These are phyloP conservation scores for Bombylius discolor DNA, from an alignment of 2,888 invertebrate species.

Conservation along the genomic window DNA sequence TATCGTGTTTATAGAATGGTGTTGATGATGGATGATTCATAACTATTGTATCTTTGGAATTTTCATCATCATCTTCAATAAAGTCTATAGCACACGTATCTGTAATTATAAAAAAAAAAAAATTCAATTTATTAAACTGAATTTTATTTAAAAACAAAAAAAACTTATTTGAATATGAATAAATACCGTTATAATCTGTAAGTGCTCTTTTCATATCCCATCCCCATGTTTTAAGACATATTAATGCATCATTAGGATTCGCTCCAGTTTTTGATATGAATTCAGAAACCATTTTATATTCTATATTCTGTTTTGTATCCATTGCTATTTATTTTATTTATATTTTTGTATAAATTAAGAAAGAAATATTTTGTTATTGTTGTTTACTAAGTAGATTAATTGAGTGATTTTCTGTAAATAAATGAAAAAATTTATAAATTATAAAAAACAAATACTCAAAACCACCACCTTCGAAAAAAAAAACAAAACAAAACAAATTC, in stretches of 20 bases:
- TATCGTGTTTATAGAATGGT: neutral
- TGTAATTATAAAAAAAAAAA: conserved; percentile 5
- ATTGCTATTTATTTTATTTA: neutral
- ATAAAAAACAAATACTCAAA: no score
- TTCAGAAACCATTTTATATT: conserved; percentile 16
- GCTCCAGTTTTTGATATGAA: conserved; percentile 18
- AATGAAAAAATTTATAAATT: neutral
- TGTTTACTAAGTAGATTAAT: neutral
- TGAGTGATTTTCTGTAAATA: neutral
- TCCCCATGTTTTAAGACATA: conserved; percentile 17
- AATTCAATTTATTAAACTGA: neutral
- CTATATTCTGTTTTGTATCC: conserved; percentile 8
- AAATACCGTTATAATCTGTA: conserved; percentile 19
- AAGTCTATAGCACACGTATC: conserved; percentile 12
- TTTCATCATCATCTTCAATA: neutral
- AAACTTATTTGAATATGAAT: neutral
- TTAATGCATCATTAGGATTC: conserved; percentile 16
- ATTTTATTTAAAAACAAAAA: neutral
- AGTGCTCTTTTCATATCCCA: conserved; percentile 19
- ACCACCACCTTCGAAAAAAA: no score
- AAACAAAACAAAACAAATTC: no score
- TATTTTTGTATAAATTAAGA: neutral
- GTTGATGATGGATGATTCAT: neutral
- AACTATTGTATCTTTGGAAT: neutral
- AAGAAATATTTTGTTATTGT: neutral